Base-by-base conservation (phyloP, 2,888 invertebrate species). In the Cephus sareptanus region DNA sequence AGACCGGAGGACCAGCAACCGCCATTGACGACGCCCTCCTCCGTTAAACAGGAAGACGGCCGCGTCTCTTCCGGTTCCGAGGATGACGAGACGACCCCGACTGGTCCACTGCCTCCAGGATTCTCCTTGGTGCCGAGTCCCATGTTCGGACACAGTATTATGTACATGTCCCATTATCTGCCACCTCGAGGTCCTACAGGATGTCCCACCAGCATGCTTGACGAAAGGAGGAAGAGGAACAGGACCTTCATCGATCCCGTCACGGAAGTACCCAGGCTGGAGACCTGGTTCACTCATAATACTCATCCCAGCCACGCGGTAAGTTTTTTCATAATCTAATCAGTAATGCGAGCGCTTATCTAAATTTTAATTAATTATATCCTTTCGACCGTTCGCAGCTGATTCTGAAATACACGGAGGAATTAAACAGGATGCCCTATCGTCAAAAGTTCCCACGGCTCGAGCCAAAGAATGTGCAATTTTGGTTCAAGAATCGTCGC, bases 161-260 rank as follows among this genome's bases (percentile, higher is more conserved):
- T 97, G 96, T 97, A 97, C 90, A 97, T 97, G 97, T 96, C 96
- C 87, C 97, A 97, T 90, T 97, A 97, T 90, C 96, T 97, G 87
- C 95, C 95, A 23, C 90, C 92, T 6, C 90, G 91, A 74, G 90
- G 90, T 71, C 90, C 90, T 23, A 85, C 91, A 56, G 89, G 89
- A 34, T 90, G 91, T 81, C 88, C 91, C 37, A 89, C 91, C 69
- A 96, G 95, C 87, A 89, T 90, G 89, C 92, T 96, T 82, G 97
- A 98, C 87, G 98, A 98, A 89, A 94, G 98, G 69, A 95, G 98
- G 83, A 98, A 98, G 91, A 95, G 99, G 73, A 99, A 99, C 92
- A 95, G 99, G 84, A 99, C 99, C 71, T 99, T 99, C 93, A 99
- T 99, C 88, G 99, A 99, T 92, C 99, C 99, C 0, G 97, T 99